Evolutionary conservation across 2,888 invertebrate genomes (phyloP).

Genomic region (Gortyna flavago): DNA sequence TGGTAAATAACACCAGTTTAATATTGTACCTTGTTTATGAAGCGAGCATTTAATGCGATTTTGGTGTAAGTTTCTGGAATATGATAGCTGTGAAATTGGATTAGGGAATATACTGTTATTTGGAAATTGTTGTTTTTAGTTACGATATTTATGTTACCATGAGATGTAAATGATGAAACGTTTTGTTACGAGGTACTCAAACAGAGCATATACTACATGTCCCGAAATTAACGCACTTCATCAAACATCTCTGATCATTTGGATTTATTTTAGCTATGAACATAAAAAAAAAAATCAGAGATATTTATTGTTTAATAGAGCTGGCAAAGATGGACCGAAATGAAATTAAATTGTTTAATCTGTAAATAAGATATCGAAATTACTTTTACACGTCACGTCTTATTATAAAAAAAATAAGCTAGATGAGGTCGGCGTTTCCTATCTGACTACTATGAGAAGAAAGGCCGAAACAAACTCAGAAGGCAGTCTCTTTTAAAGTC

Average conservation of each 20-base stretch:
- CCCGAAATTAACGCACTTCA: not conserved
- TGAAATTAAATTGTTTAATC: no score
- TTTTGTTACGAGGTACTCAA: conserved; percentile 6
- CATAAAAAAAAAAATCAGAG: not conserved
- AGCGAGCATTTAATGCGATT: conserved; percentile 39
- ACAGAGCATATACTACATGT: not conserved
- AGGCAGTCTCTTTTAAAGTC: no score
- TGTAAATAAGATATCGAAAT: no score
- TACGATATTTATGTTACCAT: not conserved
- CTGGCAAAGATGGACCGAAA: not conserved
- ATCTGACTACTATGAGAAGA: no score
- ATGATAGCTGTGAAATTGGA: conserved; percentile 43
- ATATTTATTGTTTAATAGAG: not conserved
- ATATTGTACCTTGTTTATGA: conserved; percentile 52
- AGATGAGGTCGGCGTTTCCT: no score
- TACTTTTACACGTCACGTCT: no score
- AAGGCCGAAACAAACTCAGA: no score
- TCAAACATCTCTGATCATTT: not conserved
- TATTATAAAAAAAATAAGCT: no score
- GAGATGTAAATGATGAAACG: not conserved
- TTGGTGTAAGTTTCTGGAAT: conserved; percentile 46
- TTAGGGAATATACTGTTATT: conserved; percentile 12
- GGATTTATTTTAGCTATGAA: not conserved
- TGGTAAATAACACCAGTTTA: conserved; percentile 60
- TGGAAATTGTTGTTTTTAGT: conserved; percentile 18